A percentile compares a stretch with the other conserved stretches of the same genome.
Evolutionary conservation across 2,113 vertebrate genomes (phyloP).

Genomic region (Euleptes europaea): DNA sequence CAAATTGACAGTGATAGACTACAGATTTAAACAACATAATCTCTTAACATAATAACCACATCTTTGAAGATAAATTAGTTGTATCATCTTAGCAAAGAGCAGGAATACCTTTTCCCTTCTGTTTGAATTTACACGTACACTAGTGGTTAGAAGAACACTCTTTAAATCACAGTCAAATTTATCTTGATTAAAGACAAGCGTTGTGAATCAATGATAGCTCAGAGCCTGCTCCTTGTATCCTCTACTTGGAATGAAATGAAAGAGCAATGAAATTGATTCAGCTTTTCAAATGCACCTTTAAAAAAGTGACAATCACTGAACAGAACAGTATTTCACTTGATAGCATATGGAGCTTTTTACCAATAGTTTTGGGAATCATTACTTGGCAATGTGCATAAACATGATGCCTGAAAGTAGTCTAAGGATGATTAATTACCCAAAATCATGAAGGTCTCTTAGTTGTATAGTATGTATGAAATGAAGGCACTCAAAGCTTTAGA

Average conservation of each 20-base stretch:
- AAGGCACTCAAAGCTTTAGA: background rate
- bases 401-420: slow-evolving; percentile 45
- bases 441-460: slow-evolving; percentile 46
- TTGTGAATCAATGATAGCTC: slow-evolving; percentile 51
- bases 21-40: slow-evolving; percentile 11
- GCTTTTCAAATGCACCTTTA: slow-evolving; percentile 41
- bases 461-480: background rate
- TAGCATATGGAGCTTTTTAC: slow-evolving; percentile 45
- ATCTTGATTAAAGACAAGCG: slow-evolving; percentile 73
- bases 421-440: slow-evolving; percentile 46
- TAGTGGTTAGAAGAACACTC: slow-evolving; percentile 46
- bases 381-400: slow-evolving; percentile 56
- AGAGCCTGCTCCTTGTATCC: slow-evolving; percentile 44
- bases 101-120: slow-evolving; percentile 28
- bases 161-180: slow-evolving; percentile 59
- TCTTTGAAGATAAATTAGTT: slow-evolving; percentile 15
- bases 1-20: slow-evolving; percentile 11
- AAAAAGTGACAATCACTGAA: slow-evolving; percentile 48
- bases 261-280: slow-evolving; percentile 46
- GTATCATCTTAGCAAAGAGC: background rate
- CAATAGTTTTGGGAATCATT: slow-evolving; percentile 56
- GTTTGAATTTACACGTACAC: slow-evolving; percentile 47
- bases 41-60: background rate
- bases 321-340: slow-evolving; percentile 47
- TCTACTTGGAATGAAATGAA: slow-evolving; percentile 47